Percentiles rank a stretch among this genome's conserved stretches.
Conservation (phyloP, 1,140 invertebrate genomes). For the Ctenoplectra terminalis region DNA sequence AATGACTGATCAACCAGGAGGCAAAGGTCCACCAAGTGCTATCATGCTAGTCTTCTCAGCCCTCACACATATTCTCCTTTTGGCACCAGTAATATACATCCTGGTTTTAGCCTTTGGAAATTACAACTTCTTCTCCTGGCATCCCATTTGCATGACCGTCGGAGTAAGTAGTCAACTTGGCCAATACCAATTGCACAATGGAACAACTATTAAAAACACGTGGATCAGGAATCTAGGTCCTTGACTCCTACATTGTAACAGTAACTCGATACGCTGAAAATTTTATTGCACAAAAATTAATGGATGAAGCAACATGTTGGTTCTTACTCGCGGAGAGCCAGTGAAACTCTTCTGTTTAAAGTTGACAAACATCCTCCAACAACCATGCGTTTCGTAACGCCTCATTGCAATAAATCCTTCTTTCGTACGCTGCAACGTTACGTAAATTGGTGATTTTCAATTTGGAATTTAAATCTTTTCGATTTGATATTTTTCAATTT, state of each 20-base stretch:
- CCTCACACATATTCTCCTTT: conserved; percentile 74
- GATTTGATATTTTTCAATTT: no score
- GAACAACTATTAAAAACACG: background rate
- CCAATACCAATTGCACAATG: conserved; percentile 12
- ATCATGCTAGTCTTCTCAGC: conserved; percentile 66
- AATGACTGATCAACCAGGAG: conserved; percentile 71
- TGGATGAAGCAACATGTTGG: background rate
- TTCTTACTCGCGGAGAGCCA: background rate
- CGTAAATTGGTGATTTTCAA: background rate
- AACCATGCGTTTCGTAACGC: conserved; percentile 16
- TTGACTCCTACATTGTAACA: background rate
- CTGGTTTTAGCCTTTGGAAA: conserved; percentile 66
- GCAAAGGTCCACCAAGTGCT: conserved; percentile 65
- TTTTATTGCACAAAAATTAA: background rate
- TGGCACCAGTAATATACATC: conserved; percentile 78
- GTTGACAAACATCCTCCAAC: background rate
- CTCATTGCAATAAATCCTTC: conserved; percentile 6
- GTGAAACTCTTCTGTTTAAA: background rate
- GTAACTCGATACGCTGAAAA: background rate
- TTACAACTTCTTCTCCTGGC: conserved; percentile 77
- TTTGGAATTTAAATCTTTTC: background rate
- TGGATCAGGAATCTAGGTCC: conserved; percentile 4
- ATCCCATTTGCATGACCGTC: conserved; percentile 78
- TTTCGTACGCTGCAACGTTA: background rate
- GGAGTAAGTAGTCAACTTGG: conserved; percentile 74